Conservation (phyloP, 1,140 invertebrate species). For the Leptinotarsa texana region DNA sequence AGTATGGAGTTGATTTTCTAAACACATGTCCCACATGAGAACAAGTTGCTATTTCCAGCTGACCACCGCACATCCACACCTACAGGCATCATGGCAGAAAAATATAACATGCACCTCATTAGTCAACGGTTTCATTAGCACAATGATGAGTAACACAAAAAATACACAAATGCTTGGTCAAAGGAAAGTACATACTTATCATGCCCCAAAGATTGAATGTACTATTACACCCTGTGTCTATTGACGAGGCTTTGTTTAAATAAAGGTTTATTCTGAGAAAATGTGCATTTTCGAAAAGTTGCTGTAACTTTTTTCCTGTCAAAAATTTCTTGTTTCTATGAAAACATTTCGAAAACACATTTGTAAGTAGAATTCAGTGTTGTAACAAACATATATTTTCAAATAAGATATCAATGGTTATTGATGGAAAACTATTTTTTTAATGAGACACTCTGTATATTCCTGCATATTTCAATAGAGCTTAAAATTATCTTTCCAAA, state of each 20-base stretch:
- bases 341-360: too few relatives aligned
- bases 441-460: too few relatives aligned
- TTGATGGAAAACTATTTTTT: too few relatives aligned
- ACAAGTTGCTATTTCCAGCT: slow-evolving; percentile 94
- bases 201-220: background rate
- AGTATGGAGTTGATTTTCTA: slow-evolving; percentile 98
- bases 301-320: too few relatives aligned
- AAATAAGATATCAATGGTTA: too few relatives aligned
- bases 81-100: slow-evolving; percentile 54
- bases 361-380: too few relatives aligned
- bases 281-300: too few relatives aligned
- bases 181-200: background rate
- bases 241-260: background rate
- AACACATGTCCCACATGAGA: slow-evolving; percentile 98
- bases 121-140: slow-evolving; percentile 12
- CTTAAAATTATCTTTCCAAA: too few relatives aligned
- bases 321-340: too few relatives aligned
- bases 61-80: slow-evolving; percentile 98
- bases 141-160: background rate
- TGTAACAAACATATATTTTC: too few relatives aligned
- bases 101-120: slow-evolving; percentile 22
- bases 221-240: slow-evolving; percentile 20
- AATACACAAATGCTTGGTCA: background rate
- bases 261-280: too few relatives aligned
- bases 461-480: too few relatives aligned